Base-by-base conservation (phyloP, 2,888 invertebrate genomes). In the Eremobia ochroleuca region DNA sequence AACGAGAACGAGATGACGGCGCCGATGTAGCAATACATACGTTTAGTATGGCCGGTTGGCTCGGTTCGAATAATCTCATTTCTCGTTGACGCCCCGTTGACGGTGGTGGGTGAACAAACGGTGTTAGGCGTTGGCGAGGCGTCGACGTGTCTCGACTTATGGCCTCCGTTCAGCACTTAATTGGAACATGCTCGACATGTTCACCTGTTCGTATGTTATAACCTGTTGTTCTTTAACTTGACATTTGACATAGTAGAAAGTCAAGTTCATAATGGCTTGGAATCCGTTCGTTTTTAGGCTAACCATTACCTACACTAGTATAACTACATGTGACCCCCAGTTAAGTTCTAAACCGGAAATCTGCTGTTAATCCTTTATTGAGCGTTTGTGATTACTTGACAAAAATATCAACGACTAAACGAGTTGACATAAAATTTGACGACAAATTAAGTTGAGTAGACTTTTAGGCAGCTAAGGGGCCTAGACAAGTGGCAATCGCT, bases 111-210 rank as follows among this genome's bases (percentile, higher is more conserved):
- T 55, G 55, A n/a, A 28, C 55, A 55, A n/a, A n/a, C n/a, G 55
- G 11, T 55, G n/a, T 55, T 1, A 82, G 77, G 73, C 66, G 74
- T 71, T 64, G 73, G 74, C 64, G 31, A 74, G 28, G 69, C 74
- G 69, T 62, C 74, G 75, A 85, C 81, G 59, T 81, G 81, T 67
- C 49, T 49, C 77, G 79, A 87, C 73, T 85, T 85, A 85, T 74
- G 70, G 74, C 80, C 78, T 62, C 58, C 8, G 68, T 66, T 76
- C 68, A 58, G 37, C 73, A 52, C 72, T 79, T 85, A 86, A 88
- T 87, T 87, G 88, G 83, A 74, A 81, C 87, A 86, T 67, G 73
- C 52, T 78, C 37, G 59, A 85, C 83, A 73, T 78, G 78, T 75
- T 78, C 83, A 69, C 71, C 31, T 83, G 72, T 81, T 72, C 34